Conservation (phyloP, 2,113 vertebrate species). For the Sciurus niger region DNA sequence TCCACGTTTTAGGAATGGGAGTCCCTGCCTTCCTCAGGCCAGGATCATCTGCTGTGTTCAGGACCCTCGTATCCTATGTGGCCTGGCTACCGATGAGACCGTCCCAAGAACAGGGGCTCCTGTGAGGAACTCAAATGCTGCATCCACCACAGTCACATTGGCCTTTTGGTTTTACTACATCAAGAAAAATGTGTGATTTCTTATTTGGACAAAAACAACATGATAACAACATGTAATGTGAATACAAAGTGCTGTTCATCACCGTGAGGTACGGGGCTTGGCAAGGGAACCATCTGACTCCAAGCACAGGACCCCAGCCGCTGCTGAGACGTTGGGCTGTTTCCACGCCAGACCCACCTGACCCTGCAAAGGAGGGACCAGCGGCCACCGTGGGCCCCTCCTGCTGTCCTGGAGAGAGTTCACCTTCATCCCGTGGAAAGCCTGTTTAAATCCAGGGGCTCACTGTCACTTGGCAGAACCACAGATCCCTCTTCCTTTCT, state of each 20-base stretch:
- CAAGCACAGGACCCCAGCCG: not conserved
- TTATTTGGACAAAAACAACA: not conserved
- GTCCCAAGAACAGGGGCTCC: not conserved
- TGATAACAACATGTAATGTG: not conserved
- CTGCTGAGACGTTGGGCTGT: not conserved
- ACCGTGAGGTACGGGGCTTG: not conserved
- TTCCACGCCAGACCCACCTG: not conserved
- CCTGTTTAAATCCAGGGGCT: not conserved
- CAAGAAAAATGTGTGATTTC: not conserved
- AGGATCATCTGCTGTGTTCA: not conserved
- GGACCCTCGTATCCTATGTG: not conserved
- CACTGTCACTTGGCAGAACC: not conserved
- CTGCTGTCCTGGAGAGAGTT: not conserved
- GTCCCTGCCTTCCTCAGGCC: not conserved
- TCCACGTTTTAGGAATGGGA: not conserved
- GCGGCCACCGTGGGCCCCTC: rapidly evolving
- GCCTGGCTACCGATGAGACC: not conserved
- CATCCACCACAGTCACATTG: not conserved
- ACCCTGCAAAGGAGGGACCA: not conserved
- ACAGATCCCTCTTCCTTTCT: too few species aligned
- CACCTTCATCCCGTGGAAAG: not conserved
- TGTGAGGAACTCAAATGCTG: not conserved
- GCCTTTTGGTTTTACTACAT: not conserved
- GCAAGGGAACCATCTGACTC: not conserved
- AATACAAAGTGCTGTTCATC: not conserved